Percentiles rank a stretch among this genome's conserved stretches.
Conservation (phyloP, 2,113 vertebrate genomes). For the Aptenodytes forsteri region DNA sequence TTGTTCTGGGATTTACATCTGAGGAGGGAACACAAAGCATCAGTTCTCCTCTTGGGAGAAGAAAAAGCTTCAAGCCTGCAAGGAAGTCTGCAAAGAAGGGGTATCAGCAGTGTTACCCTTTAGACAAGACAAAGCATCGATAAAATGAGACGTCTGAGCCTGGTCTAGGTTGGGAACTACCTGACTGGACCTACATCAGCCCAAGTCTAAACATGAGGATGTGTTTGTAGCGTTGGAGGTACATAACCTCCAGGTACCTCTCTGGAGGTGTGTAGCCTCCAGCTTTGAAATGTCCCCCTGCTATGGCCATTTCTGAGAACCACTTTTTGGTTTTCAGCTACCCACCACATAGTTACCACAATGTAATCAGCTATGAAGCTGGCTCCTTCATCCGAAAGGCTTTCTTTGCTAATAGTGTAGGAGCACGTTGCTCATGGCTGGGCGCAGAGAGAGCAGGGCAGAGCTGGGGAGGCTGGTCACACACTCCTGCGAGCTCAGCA, state of each 20-base stretch:
- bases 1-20: background rate
- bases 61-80: background rate
- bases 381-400: background rate
- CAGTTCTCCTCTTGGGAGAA: background rate
- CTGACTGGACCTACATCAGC: background rate
- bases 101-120: background rate
- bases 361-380: background rate
- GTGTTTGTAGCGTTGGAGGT: background rate
- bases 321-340: background rate
- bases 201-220: too few relatives aligned
- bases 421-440: accelerated
- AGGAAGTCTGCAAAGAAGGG: background rate
- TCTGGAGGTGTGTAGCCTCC: background rate
- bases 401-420: background rate
- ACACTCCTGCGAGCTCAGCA: background rate
- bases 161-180: background rate
- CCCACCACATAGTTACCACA: background rate
- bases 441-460: background rate
- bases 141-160: background rate
- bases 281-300: background rate
- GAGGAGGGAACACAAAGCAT: background rate
- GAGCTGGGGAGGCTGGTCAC: background rate
- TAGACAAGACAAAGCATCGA: background rate
- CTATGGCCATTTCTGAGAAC: background rate
- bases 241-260: background rate